Conservation (phyloP, 2,113 vertebrate species). For the Marmota monax region DNA sequence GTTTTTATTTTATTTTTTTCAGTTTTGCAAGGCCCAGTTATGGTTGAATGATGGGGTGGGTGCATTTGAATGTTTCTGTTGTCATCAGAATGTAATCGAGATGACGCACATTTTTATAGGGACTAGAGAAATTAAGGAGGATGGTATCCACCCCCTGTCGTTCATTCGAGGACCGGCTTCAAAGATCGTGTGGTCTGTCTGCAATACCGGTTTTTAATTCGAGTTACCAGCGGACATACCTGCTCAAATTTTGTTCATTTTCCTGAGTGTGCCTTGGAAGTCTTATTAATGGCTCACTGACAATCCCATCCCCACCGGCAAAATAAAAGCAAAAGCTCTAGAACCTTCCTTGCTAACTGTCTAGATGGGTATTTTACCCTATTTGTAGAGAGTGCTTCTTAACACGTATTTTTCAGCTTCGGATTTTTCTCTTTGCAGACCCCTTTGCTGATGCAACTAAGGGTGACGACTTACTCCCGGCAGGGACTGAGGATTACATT, state of each 20-base stretch:
- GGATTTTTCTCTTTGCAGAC: constrained; percentile 84
- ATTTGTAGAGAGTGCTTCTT: not conserved
- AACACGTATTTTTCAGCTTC: not conserved
- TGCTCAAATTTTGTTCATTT: not conserved
- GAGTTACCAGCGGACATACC: fast-evolving
- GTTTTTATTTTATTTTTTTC: too few relatives aligned
- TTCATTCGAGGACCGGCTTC: not conserved
- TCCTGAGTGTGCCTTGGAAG: not conserved
- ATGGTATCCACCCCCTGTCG: too few relatives aligned
- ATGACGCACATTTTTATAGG: constrained; percentile 65
- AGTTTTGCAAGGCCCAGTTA: not conserved
- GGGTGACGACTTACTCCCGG: constrained; percentile 95
- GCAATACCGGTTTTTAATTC: fast-evolving
- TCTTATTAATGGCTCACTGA: not conserved
- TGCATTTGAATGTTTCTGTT: not conserved
- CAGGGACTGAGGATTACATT: constrained; percentile 95
- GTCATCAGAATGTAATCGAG: not conserved
- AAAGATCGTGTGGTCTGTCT: too few relatives aligned
- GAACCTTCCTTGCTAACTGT: not conserved
- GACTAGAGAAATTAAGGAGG: not conserved
- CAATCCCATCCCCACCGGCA: not conserved
- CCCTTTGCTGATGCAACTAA: constrained; percentile 98
- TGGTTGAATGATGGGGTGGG: not conserved
- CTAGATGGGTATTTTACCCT: fast-evolving
- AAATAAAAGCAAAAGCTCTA: not conserved